phyloP scores from a whole-genome alignment of 2,888 invertebrate species.

The Buathra laborator region DNA sequence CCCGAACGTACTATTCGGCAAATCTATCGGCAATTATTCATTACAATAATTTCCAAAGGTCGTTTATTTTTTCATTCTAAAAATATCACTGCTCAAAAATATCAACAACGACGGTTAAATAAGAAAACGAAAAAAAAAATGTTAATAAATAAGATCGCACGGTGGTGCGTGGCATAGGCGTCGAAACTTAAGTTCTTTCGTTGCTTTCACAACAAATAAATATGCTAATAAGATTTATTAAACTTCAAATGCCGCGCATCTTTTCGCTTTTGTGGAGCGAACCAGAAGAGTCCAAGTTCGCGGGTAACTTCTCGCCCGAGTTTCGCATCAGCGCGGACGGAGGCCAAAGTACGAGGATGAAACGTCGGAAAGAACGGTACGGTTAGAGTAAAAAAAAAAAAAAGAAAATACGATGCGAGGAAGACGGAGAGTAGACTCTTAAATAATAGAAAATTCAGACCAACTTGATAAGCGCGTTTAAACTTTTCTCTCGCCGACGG shows the following conservation, averaged over 20 bases:
- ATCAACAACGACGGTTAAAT: no score
- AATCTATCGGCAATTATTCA: no score
- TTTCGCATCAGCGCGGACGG: conserved; percentile 56
- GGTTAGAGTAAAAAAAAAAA: conserved; percentile 55
- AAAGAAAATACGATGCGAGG: conserved; percentile 69
- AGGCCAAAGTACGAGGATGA: conserved; percentile 63
- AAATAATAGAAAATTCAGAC: conserved; percentile 84
- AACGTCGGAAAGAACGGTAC: conserved; percentile 54
- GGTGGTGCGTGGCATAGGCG: conserved; percentile 13
- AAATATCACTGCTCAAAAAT: no score
- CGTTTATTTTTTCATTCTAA: no score
- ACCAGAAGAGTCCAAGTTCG: conserved; percentile 79
- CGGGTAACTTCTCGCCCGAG: conserved; percentile 76
- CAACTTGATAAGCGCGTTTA: conserved; percentile 83
- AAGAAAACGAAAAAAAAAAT: no score
- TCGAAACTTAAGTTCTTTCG: no score
- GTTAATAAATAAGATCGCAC: no score
- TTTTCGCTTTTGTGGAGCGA: conserved; percentile 70
- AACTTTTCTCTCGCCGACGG: conserved; percentile 78
- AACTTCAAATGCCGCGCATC: conserved; percentile 82
- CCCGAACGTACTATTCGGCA: neutral
- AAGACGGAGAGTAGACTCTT: conserved; percentile 79
- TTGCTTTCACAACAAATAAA: conserved; percentile 69
- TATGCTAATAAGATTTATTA: conserved; percentile 81
- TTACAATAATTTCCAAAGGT: no score